Conservation (phyloP, 1,140 invertebrate species). For the Drosophila rhopaloa region DNA sequence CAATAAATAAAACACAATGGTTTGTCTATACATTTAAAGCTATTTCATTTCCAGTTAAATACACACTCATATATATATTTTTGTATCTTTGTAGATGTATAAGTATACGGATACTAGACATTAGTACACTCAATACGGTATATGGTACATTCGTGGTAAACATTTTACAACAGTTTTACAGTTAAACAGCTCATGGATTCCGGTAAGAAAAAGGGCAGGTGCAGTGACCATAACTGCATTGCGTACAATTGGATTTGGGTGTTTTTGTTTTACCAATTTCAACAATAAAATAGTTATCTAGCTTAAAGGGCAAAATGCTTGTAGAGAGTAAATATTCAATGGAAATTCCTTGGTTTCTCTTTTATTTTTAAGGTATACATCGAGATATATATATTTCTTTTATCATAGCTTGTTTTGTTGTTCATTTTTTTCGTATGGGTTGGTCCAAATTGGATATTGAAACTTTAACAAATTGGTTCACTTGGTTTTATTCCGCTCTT, state of each 20-base stretch:
- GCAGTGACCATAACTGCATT: conserved; percentile 25
- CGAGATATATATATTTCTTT: conserved; percentile 32
- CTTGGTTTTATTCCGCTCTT: conserved; percentile 41
- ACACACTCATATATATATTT: conserved; percentile 61
- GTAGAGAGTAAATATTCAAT: conserved; percentile 56
- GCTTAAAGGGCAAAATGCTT: conserved; percentile 54
- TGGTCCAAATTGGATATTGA: conserved; percentile 78
- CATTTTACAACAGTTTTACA: conserved; percentile 73
- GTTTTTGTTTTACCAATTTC: conserved; percentile 55
- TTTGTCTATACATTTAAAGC: conserved; percentile 75
- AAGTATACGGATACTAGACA: conserved; percentile 55
- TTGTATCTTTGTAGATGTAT: conserved; percentile 55
- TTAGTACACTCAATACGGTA: conserved; percentile 55
- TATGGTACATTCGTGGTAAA: conserved; percentile 62
- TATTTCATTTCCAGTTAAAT: conserved; percentile 70
- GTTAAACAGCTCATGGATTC: conserved; percentile 59
- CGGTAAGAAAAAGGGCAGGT: conserved; percentile 32
- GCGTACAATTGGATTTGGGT: conserved; percentile 24
- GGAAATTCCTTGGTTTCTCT: conserved; percentile 48
- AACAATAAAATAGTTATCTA: conserved; percentile 62
- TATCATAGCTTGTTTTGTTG: conserved; percentile 40
- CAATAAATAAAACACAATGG: conserved; percentile 7
- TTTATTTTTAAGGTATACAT: conserved; percentile 37
- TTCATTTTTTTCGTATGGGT: conserved; percentile 45
- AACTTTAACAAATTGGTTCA: conserved; percentile 72